Percentiles rank a stretch among this genome's conserved stretches.
Conservation (phyloP, 2,888 invertebrate genomes). For the Pyrocoelia pectoralis region DNA sequence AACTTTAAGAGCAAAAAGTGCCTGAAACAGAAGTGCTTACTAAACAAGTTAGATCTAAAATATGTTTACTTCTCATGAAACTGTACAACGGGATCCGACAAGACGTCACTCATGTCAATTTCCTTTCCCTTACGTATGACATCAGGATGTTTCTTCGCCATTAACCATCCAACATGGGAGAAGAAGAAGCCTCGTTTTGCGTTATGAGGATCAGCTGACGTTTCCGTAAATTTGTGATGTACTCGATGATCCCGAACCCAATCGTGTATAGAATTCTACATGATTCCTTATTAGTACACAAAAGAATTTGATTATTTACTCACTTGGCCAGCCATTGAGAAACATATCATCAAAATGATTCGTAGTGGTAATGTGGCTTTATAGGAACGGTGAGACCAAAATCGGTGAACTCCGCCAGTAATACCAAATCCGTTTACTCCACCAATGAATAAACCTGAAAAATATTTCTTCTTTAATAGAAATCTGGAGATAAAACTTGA, state of each 20-base stretch:
- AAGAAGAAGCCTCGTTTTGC: conserved; percentile 89
- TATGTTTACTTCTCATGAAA: conserved; percentile 79
- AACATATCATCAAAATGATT: conserved; percentile 67
- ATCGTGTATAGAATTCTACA: conserved; percentile 72
- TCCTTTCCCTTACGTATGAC: conserved; percentile 78
- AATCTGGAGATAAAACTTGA: no score
- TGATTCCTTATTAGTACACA: background rate
- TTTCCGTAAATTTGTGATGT: conserved; percentile 80
- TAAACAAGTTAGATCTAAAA: background rate
- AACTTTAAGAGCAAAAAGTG: conserved; percentile 8
- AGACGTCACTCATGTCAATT: conserved; percentile 85
- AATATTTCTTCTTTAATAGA: no score
- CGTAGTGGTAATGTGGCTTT: conserved; percentile 71
- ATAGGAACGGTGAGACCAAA: conserved; percentile 73
- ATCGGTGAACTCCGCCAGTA: conserved; percentile 74
- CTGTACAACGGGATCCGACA: conserved; percentile 75
- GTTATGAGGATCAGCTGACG: conserved; percentile 85
- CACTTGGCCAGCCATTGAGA: conserved; percentile 74
- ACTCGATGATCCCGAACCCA: conserved; percentile 82
- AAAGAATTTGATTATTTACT: conserved; percentile 36
- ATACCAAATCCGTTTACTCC: conserved; percentile 71
- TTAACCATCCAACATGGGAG: conserved; percentile 92
- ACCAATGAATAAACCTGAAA: conserved; percentile 65
- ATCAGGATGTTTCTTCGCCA: conserved; percentile 88
- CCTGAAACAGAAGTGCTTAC: background rate